Evolutionary conservation across 2,888 invertebrate species (phyloP).

Genomic region (Tenthredo amoena): DNA sequence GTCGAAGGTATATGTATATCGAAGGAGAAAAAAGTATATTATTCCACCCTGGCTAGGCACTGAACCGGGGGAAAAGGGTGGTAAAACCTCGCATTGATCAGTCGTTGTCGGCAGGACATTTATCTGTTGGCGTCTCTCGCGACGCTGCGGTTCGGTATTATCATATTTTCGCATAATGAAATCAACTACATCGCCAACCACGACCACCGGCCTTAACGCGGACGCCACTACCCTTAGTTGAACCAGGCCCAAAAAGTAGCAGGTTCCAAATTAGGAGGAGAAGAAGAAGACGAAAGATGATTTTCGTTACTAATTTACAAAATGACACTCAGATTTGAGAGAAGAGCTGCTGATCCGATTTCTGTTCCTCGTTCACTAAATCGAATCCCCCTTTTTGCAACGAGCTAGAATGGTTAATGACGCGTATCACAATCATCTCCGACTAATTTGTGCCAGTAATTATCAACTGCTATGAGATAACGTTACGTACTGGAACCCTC

Average conservation of each 20-base stretch:
- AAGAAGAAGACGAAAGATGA: not conserved
- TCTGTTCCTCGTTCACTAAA: not conserved
- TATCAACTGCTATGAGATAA: conserved; percentile 16
- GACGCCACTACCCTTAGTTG: not conserved
- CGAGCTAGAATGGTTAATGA: not conserved
- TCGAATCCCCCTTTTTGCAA: not conserved
- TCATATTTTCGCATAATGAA: conserved; percentile 75
- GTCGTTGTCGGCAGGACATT: conserved; percentile 64
- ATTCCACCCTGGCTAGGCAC: conserved; percentile 48
- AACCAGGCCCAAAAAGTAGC: not conserved
- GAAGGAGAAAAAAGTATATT: conserved; percentile 51
- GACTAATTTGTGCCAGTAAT: conserved; percentile 5
- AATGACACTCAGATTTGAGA: not conserved
- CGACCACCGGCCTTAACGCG: conserved; percentile 48
- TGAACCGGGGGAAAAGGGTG: not conserved
- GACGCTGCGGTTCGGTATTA: conserved; percentile 61
- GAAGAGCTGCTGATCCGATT: too few relatives aligned
- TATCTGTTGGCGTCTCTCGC: conserved; percentile 62
- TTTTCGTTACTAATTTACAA: not conserved
- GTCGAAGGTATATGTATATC: not conserved
- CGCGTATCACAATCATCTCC: not conserved
- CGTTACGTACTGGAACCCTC: not conserved
- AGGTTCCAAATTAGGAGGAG: not conserved
- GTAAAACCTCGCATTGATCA: conserved; percentile 65
- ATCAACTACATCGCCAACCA: conserved; percentile 63